A percentile compares a stretch with the other conserved stretches of the same genome.
These are phyloP conservation scores for Gasteruption jaculator DNA, from an alignment of 2,888 invertebrate genomes.

Conservation along the genomic window DNA sequence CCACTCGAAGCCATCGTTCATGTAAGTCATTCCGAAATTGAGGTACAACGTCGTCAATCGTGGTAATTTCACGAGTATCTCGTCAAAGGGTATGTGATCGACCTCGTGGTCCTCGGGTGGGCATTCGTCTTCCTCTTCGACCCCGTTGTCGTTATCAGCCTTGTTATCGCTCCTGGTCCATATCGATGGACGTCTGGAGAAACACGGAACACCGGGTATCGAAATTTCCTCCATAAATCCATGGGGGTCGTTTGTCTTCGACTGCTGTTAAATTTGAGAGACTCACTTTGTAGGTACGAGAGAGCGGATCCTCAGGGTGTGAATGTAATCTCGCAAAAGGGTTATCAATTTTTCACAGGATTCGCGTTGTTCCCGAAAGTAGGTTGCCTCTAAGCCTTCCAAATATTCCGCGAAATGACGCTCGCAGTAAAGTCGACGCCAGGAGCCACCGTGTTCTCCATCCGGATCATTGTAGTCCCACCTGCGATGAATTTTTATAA, in stretches of 20 bases:
- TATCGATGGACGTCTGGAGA: constrained; percentile 36
- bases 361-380: constrained; percentile 28
- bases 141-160: too few species aligned
- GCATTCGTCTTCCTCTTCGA: constrained; percentile 43
- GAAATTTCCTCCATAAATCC: neutral
- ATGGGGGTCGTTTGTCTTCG: neutral
- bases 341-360: constrained; percentile 30
- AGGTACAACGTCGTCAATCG: constrained; percentile 56
- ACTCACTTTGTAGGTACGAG: constrained; percentile 36
- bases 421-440: constrained; percentile 46
- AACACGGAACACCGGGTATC: neutral
- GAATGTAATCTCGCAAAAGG: constrained; percentile 31
- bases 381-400: constrained; percentile 35
- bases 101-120: constrained; percentile 45
- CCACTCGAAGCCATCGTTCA: constrained; percentile 56
- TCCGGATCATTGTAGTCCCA: constrained; percentile 36
- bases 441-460: constrained; percentile 39
- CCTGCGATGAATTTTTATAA: constrained; percentile 26
- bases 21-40: constrained; percentile 53
- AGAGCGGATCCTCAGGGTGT: constrained; percentile 30
- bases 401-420: constrained; percentile 44
- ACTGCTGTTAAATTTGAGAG: neutral
- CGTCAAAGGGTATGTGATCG: constrained; percentile 60
- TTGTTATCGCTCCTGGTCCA: constrained; percentile 50
- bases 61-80: constrained; percentile 55